Conservation (phyloP, 2,797 vertebrate genomes). For the Threskiornis aethiopicus region DNA sequence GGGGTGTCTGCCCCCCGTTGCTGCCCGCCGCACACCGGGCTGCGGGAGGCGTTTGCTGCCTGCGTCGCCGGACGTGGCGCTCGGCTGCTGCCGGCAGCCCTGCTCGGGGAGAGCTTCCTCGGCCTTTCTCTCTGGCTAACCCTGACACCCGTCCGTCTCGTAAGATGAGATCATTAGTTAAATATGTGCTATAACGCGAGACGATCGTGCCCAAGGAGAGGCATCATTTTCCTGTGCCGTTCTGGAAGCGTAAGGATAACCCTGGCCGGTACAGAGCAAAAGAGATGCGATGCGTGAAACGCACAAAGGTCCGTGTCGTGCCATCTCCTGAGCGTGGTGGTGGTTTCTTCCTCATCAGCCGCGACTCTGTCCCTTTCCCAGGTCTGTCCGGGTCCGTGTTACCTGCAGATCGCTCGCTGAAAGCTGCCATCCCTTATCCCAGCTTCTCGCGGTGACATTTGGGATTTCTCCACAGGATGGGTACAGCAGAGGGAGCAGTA, state of each 20-base stretch:
- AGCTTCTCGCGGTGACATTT: neutral
- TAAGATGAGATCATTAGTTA: neutral
- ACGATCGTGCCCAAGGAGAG: neutral
- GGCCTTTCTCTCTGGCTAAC: neutral
- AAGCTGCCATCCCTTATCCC: neutral
- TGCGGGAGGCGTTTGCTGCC: neutral
- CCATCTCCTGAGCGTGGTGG: neutral
- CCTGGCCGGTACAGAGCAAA: neutral
- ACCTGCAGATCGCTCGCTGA: neutral
- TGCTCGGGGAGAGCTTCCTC: neutral
- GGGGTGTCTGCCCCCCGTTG: neutral
- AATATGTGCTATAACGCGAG: neutral
- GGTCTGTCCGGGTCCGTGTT: neutral
- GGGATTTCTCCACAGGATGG: slow-evolving; percentile 50
- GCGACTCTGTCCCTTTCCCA: neutral
- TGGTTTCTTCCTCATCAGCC: neutral
- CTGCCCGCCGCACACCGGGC: neutral
- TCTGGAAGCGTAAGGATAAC: neutral
- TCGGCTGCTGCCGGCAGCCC: neutral
- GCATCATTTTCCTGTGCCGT: neutral
- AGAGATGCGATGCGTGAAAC: rapidly evolving
- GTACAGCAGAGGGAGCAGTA: slow-evolving; percentile 68
- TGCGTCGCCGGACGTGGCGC: neutral
- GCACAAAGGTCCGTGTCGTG: rapidly evolving
- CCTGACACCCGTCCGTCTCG: neutral